phyloP scores from a whole-genome alignment of 2,113 vertebrate genomes.

The Epinephelus moara region DNA sequence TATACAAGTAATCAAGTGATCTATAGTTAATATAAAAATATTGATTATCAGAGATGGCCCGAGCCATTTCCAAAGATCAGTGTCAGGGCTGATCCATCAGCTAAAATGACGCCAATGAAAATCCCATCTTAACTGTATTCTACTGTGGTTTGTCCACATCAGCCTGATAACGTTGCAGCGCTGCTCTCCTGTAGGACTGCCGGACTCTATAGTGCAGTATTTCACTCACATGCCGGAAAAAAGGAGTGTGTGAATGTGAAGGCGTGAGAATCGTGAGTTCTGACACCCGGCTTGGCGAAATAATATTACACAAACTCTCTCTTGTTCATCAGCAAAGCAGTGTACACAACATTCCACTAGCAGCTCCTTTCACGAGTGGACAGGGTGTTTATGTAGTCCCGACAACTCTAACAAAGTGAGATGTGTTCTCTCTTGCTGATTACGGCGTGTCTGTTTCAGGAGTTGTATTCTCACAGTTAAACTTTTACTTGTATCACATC shows the following conservation, averaged over 20 bases:
- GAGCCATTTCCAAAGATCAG: not conserved
- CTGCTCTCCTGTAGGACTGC: not conserved
- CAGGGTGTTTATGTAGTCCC: not conserved
- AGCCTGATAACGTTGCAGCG: not conserved
- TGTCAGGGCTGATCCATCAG: not conserved
- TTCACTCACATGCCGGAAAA: not conserved
- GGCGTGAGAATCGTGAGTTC: not conserved
- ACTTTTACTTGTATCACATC: too few relatives aligned
- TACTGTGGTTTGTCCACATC: not conserved
- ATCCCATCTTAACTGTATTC: not conserved
- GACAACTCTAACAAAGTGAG: not conserved
- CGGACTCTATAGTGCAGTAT: not conserved
- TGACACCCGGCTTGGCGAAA: not conserved
- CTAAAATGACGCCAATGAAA: not conserved
- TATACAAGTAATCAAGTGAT: not conserved
- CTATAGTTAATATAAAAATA: slow-evolving; percentile 12
- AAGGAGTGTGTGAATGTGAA: not conserved
- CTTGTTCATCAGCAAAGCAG: not conserved
- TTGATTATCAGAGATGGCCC: not conserved
- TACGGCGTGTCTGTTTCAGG: too few relatives aligned
- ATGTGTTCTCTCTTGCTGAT: not conserved
- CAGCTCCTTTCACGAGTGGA: not conserved
- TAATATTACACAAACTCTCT: not conserved
- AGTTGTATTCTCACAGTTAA: too few relatives aligned
- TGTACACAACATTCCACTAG: not conserved